Evolutionary conservation across 2,113 vertebrate genomes (phyloP), one percentile per base, ranked within the genome.

Genomic region (Brachirus orientalis): DNA sequence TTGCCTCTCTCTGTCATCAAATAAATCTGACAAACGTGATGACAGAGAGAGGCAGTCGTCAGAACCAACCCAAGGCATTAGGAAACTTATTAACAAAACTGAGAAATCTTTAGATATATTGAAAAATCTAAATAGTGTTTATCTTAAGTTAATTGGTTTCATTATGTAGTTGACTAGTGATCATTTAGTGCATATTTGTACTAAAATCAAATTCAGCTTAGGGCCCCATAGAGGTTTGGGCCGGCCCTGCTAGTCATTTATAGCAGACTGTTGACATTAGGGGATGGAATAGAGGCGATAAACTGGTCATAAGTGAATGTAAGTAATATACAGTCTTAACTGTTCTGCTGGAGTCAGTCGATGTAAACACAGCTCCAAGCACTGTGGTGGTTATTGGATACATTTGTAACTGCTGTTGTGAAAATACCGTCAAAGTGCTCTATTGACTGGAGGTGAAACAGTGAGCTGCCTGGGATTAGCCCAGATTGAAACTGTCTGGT

Each of bases 401-500:
- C 10, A 51, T 10, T 16, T 51, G 5, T 11, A 19, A 41, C 64
- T 22, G 33, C 52, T 50, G 4, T 20, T 14, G 5, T 53, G 38
- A 33, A 20, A 19, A 50, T 12, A 35, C 55, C 16, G 22, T 10
- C 45, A 54, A n/a, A 48, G 33, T 56, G 63, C 69, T 75, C 57
- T 59, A 69, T 69, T 85, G 61, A 81, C 72, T 70, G 56, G 43
- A 75, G 51, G 59, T 7, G 72, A 78, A 59, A 71, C 65, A 47
- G 14, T 16, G 50, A 68, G 72, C 70, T 43, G 16, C 2, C 17
- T 37, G 59, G 78, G 81, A 84, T 86, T 84, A 84, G 57, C 68
- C 22, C 57, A 65, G 64, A 82, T 63, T 67, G 46, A 74, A 19
- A 52, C 66, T 80, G 73, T 86, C 74, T 83, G 59, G 74, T 80